Percentiles rank a stretch among this genome's conserved stretches.
Conservation (phyloP, 1,140 invertebrate species). For the Trichonephila clavata region DNA sequence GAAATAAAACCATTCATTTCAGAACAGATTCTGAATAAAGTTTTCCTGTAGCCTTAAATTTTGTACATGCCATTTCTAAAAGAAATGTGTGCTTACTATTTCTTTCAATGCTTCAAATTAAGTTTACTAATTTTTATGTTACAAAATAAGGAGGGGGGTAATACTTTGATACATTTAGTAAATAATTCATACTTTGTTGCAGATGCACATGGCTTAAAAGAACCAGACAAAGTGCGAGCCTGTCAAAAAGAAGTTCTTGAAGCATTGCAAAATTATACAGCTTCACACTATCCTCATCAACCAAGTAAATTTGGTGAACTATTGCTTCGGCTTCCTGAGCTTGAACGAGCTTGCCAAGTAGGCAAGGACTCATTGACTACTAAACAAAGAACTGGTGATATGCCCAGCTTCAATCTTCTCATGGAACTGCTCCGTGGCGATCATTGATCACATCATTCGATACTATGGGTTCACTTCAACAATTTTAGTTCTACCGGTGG, state of each 20-base stretch:
- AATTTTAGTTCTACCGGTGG: constrained; percentile 59
- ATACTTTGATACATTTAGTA: background rate
- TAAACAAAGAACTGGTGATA: constrained; percentile 92
- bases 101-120: too few relatives aligned
- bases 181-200: constrained; percentile 74
- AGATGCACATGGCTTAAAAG: constrained; percentile 94
- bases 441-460: constrained; percentile 77
- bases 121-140: too few relatives aligned
- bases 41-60: too few relatives aligned
- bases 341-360: constrained; percentile 96
- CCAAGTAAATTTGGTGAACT: constrained; percentile 97
- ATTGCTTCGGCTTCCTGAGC: constrained; percentile 94
- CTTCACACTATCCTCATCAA: constrained; percentile 93
- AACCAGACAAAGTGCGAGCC: constrained; percentile 93
- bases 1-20: too few relatives aligned
- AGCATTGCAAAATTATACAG: constrained; percentile 94
- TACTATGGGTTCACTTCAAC: background rate
- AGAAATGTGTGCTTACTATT: too few relatives aligned
- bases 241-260: constrained; percentile 96
- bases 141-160: too few relatives aligned
- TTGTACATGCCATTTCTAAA: too few relatives aligned
- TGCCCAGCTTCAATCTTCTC: constrained; percentile 93
- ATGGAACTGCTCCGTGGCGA: constrained; percentile 97
- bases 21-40: too few relatives aligned
- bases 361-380: constrained; percentile 94